Base-by-base conservation (phyloP, 2,113 vertebrate species). In the Hiodon tergisus region DNA sequence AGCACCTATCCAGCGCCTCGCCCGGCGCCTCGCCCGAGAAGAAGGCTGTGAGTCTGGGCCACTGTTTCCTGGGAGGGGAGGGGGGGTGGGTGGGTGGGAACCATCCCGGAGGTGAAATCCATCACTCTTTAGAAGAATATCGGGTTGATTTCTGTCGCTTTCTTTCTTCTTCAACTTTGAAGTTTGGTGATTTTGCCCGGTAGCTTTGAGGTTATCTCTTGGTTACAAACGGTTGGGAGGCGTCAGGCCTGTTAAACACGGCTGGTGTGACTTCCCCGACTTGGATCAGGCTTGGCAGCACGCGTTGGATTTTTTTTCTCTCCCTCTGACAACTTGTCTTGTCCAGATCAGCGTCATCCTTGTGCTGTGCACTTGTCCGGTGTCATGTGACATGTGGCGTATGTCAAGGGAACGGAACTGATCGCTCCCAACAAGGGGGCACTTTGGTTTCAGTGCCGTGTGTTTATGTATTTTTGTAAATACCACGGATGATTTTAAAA, bases 1-100 rank as follows among this genome's bases (percentile, higher is more conserved):
- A 94, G 84, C 93, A 90, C 73, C 88, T 98, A 81, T 96, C 97
- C 57, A 71, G 57, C 2, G 92, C 93, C 50, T 98, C 96, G 0
- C 93, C 92, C 0, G 73, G 57, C 5, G 93, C 92, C 51, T 97
- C 96, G 4, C 92, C 92, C 2, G 95, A 97, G 87, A 96, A 93
- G 87, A 89, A 87, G 82, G 87, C 88, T 83, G 91, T 91, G 85
- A 91, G 87, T 91, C 72, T 60, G 54, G 72, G 71, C 50, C 66
- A 0, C 55, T 55, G 70, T 55, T 47, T 72, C 6, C 7, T n/a
- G 31, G 67, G 52, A 46, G 65, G n/a, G n/a, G 65, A 14, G 14
- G 53, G 11, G 50, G 54, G 16, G 55, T 11, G 14, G 53, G 11
- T 53, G 54, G 16, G 55, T 11, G 52, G 62, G 71, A 13, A 60